Evolutionary conservation across 35 echinoderm and acorn worm species (phyloP).

Genomic region (Amphiura filiformis): DNA sequence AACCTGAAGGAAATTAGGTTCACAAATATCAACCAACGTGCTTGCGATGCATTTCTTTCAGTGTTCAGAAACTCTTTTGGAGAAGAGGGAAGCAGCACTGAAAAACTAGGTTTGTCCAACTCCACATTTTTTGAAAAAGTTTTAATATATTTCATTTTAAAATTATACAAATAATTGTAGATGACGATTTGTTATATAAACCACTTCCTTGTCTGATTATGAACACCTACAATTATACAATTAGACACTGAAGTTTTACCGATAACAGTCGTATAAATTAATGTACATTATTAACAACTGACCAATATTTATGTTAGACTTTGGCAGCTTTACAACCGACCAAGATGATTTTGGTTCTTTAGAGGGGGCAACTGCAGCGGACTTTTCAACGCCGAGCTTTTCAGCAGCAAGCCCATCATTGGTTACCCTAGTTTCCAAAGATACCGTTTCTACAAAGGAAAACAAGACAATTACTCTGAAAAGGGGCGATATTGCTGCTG

Average conservation of each 20-base stretch:
- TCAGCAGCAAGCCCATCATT: neutral
- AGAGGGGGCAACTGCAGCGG: neutral
- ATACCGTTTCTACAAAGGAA: neutral
- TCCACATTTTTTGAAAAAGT: too few species aligned
- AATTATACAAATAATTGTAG: too few species aligned
- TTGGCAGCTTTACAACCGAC: neutral
- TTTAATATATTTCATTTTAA: too few species aligned
- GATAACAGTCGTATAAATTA: too few species aligned
- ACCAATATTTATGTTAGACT: neutral
- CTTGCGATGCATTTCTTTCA: constrained; percentile 16
- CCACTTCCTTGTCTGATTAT: too few species aligned
- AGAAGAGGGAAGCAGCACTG: neutral
- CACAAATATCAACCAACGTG: constrained; percentile 16
- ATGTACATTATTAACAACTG: too few species aligned
- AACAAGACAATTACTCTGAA: neutral
- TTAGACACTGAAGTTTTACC: too few species aligned
- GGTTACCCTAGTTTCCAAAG: neutral
- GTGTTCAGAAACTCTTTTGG: neutral
- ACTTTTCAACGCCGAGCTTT: neutral
- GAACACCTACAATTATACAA: too few species aligned
- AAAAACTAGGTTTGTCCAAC: neutral
- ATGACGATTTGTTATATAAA: too few species aligned
- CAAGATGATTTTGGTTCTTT: neutral
- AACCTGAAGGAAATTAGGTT: constrained; percentile 11
- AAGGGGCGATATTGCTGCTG: neutral